A percentile compares a stretch with the other conserved stretches of the same genome.
Evolutionary conservation across 2,797 vertebrate species (phyloP).

Genomic region (Rhabdophis nuchalis): DNA sequence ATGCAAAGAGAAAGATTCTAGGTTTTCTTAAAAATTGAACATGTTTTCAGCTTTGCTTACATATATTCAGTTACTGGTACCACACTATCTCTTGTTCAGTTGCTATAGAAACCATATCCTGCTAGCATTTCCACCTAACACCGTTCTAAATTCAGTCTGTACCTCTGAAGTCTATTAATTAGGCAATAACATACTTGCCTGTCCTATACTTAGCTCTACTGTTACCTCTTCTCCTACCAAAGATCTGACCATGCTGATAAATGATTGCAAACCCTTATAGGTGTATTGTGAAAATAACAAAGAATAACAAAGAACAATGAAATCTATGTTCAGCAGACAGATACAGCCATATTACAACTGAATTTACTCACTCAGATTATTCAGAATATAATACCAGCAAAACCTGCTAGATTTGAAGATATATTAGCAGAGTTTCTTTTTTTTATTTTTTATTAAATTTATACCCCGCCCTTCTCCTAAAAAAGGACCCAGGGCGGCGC

Average conservation of each 20-base stretch:
- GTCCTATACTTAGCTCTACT: neutral
- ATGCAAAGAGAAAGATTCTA: neutral
- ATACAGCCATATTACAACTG: neutral
- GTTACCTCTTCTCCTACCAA: neutral
- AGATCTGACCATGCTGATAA: neutral
- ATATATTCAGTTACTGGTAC: conserved; percentile 3
- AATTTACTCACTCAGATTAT: neutral
- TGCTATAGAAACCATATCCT: conserved; percentile 68
- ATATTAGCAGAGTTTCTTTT: neutral
- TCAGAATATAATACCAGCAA: neutral
- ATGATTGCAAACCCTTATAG: neutral
- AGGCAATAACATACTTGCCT: conserved; percentile 14
- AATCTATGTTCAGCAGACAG: neutral
- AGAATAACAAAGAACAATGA: neutral
- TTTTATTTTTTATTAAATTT: too few species aligned
- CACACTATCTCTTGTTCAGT: conserved; percentile 45
- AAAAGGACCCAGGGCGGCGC: too few species aligned
- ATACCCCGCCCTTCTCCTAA: too few species aligned
- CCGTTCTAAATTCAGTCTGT: conserved; percentile 31
- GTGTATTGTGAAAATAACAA: neutral
- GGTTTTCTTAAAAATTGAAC: neutral
- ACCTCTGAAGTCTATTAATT: conserved; percentile 5
- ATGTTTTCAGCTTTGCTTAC: conserved; percentile 11
- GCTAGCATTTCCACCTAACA: conserved; percentile 41
- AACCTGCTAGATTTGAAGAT: neutral